Percentiles rank a stretch among this genome's conserved stretches.
Evolutionary conservation across 2,113 vertebrate species (phyloP).

Genomic region (Oryzias melastigma): DNA sequence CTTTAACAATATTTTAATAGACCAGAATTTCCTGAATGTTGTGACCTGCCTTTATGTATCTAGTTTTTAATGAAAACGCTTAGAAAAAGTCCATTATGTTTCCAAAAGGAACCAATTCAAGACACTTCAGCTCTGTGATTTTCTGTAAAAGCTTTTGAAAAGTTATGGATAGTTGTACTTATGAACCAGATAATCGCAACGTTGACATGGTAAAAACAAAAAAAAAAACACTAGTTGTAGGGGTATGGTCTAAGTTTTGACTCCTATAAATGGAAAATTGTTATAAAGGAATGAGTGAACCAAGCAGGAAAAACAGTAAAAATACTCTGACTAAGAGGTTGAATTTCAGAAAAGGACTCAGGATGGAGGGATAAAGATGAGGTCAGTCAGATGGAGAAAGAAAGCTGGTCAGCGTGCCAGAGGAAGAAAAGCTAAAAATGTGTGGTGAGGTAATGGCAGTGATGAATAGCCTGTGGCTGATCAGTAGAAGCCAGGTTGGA

Average conservation of each 20-base stretch:
- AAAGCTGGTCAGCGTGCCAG: slow-evolving; percentile 56
- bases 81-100: too few species aligned
- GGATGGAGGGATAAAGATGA: slow-evolving; percentile 63
- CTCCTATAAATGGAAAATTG: slow-evolving; percentile 35
- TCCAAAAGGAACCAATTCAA: too few species aligned
- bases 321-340: slow-evolving; percentile 50
- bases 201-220: slow-evolving; percentile 35
- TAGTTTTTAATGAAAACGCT: too few species aligned
- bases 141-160: too few species aligned
- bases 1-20: too few species aligned
- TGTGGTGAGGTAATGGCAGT: slow-evolving; percentile 78
- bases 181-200: slow-evolving; percentile 37
- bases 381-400: slow-evolving; percentile 68
- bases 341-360: slow-evolving; percentile 68
- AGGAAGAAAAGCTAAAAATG: slow-evolving; percentile 64
- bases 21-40: too few species aligned
- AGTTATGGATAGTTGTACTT: too few species aligned
- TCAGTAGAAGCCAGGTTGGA: slow-evolving; percentile 76
- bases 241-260: slow-evolving; percentile 48
- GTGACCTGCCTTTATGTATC: too few species aligned
- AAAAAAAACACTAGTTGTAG: slow-evolving; percentile 30
- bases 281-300: slow-evolving; percentile 52
- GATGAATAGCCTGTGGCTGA: slow-evolving; percentile 77
- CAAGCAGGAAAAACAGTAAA: slow-evolving; percentile 45
- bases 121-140: too few species aligned